Base-by-base conservation (phyloP, 1,140 invertebrate species). In the Drosophila chauvacae region DNA sequence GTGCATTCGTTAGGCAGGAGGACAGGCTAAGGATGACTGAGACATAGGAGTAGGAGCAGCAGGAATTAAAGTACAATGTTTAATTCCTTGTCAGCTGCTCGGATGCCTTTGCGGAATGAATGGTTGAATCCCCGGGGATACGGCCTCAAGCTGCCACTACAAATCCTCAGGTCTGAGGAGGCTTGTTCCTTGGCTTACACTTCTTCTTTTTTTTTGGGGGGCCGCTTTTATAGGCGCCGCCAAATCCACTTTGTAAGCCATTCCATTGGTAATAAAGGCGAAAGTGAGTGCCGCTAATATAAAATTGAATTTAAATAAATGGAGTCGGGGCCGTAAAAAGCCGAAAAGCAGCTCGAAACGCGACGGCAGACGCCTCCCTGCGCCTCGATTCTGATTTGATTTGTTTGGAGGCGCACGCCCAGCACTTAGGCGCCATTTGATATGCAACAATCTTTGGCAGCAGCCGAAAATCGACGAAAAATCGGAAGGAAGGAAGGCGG, bases 261-360 rank as follows among this genome's bases (percentile, higher is more conserved):
- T 86, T 86, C 61, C 65, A 53, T 55, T 41, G 70, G 69, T 72
- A 73, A 84, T 88, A 84, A 87, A 84, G 72, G 70, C 80, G 75
- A 55, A 83, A 88, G 84, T 86, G 82, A 82, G 82, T 79, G 84
- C 63, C 66, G 81, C 84, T 88, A 87, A 88, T 88, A 88, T 81
- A 68, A 88, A 90, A 88, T 88, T 88, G 85, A 88, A 88, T 90
- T 88, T 88, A 90, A 88, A 88, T 88, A 88, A 88, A 88, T 84
- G 85, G 69, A 90, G 80, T 71, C 62, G 85, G 80, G 74, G 82
- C 62, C 85, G 71, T 87, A 87, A 87, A 72, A 87, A 73, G 66
- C 68, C 50, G 37, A 78, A 66, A 75, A 74, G 65, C 69, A 71
- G 53, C 53, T 39, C 53, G 53, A 56, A 56, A 26, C 53, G 53